phyloP scores from a whole-genome alignment of 2,797 vertebrate genomes.

The Enteromius argenteus region DNA sequence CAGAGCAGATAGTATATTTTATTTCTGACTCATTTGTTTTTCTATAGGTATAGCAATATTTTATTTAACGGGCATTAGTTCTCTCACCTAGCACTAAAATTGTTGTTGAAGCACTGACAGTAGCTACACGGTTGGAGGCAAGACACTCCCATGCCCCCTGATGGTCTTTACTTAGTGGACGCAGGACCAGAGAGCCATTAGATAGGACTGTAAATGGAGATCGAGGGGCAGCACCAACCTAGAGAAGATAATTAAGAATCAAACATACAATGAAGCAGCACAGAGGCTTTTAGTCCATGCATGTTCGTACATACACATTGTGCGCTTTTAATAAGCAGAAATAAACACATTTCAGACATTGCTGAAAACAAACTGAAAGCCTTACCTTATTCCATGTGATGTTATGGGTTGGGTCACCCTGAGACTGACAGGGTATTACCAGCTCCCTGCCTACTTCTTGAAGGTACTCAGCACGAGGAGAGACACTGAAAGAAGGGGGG shows the following conservation, averaged over 20 bases:
- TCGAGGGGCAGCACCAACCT: constrained; percentile 82
- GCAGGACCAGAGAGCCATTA: constrained; percentile 88
- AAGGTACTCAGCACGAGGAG: constrained; percentile 89
- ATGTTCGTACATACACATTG: neutral
- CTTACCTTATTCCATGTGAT: constrained; percentile 92
- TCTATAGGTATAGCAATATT: neutral
- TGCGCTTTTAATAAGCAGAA: neutral
- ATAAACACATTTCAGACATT: neutral
- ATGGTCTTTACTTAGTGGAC: constrained; percentile 88
- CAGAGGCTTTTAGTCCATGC: neutral
- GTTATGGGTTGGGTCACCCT: constrained; percentile 86
- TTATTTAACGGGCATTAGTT: neutral
- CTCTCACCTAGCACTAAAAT: constrained; percentile 89
- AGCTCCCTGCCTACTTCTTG: constrained; percentile 93
- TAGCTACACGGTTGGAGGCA: constrained; percentile 88
- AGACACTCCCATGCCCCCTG: constrained; percentile 91
- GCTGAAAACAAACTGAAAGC: neutral
- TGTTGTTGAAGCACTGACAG: constrained; percentile 79
- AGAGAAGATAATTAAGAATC: constrained; percentile 25
- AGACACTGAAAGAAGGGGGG: constrained; percentile 83
- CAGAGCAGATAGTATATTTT: neutral
- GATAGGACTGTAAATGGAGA: constrained; percentile 77
- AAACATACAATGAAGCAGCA: neutral
- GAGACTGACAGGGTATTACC: constrained; percentile 85
- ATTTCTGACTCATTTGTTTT: neutral